Evolutionary conservation across 2,888 invertebrate species (phyloP), one percentile per base, ranked within the genome.

Genomic region (Orgyia antiqua): DNA sequence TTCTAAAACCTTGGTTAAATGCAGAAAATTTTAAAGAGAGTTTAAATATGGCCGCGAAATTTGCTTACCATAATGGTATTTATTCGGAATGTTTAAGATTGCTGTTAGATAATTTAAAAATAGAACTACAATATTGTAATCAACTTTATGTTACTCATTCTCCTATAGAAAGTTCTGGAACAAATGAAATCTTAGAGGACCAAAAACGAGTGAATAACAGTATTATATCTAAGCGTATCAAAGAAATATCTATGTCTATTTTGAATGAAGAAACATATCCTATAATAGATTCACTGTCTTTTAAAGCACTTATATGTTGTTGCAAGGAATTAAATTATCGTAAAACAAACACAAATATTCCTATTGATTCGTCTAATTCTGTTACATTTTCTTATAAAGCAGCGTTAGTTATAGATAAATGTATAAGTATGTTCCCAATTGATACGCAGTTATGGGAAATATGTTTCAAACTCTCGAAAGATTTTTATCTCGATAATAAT

Each of bases 1-100:
- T 69, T 2, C 58, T 86, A 1, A 73, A 66, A 39, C 71, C 73
- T 0, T 83, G 82, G 80, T 67, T 84, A 8, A 67, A 68, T 11
- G 66, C 72, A 36, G 64, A 68, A 6, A 55, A 58, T 18, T 48
- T 83, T 7, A 39, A 45, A 2, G 54, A 45, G 9, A 84, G 80
- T 31, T 52, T 58, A 5, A 86, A 84, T 32, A 72, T 86, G 71
- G 68, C 74, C 4, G 83, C 86, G 1, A 86, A 84, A 50, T 58
- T 75, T 6, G 76, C 83, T 0, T 83, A 66, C 36, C 78, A 83
- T 36, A 75, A 61, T 33, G 52, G 68, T 42, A 54, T 53, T 13
- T 75, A 78, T 35, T 49, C 75, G 0, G 69, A 80, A n/a, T 82
- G 82, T 28, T 53, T 86, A 9, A 58, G 51, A 39, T 58, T 68